Conservation (phyloP, 2,113 vertebrate genomes). For the Gallinago undulata region DNA sequence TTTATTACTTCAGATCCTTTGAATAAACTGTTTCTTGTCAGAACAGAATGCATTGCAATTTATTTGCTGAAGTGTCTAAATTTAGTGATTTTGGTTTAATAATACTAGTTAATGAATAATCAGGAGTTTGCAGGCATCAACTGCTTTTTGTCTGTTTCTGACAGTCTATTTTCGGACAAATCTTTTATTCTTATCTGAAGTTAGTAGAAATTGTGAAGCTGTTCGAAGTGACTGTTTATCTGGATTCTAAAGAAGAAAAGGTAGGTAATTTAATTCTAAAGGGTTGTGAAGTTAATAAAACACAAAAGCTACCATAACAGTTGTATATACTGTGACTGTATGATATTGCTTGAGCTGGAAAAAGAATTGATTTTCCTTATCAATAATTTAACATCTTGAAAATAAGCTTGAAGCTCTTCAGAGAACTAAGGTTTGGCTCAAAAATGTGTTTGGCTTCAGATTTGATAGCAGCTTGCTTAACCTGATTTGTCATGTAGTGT, state of each 20-base stretch:
- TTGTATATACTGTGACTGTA: not conserved
- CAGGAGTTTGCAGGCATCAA: not conserved
- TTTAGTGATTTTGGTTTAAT: not conserved
- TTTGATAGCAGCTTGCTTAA: slow-evolving; percentile 38
- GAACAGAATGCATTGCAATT: not conserved
- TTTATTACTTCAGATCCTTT: not conserved
- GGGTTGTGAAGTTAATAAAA: not conserved
- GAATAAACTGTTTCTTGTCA: not conserved
- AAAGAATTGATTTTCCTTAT: slow-evolving; percentile 31
- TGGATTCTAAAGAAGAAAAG: not conserved
- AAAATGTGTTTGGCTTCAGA: not conserved
- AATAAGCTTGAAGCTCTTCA: slow-evolving; percentile 1
- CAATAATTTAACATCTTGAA: slow-evolving; percentile 37
- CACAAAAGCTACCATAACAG: not conserved
- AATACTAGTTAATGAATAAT: not conserved
- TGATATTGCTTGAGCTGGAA: not conserved
- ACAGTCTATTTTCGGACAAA: not conserved
- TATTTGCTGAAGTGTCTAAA: not conserved
- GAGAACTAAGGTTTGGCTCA: slow-evolving; percentile 35
- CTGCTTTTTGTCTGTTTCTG: not conserved
- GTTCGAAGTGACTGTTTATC: not conserved
- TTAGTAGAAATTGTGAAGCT: not conserved
- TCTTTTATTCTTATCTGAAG: not conserved
- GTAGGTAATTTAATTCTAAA: slow-evolving; percentile 3
- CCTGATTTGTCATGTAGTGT: slow-evolving; percentile 34